Evolutionary conservation across 1,140 invertebrate genomes (phyloP), one percentile per base, ranked within the genome.

Genomic region (Brachionus paranguensis): DNA sequence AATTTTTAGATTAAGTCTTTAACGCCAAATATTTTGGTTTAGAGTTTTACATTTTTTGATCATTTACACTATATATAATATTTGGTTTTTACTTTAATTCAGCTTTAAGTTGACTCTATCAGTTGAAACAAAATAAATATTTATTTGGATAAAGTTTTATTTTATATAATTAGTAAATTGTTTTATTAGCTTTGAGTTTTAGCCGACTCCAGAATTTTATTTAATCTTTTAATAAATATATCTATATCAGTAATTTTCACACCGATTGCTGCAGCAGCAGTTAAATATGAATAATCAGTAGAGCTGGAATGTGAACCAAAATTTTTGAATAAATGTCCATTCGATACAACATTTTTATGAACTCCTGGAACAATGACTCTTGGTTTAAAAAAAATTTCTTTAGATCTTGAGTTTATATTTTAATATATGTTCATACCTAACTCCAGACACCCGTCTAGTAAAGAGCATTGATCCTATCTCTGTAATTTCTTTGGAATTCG

Each of bases 391-490:
- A 33, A 50, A 47, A 24, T 8, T 10, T 60, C 29, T 55, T 20
- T 53, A 53, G 17, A 14, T 53, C 12, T 24, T n/a, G 2, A 55
- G 24, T 27, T 27, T 45, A 74, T 10, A 17, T 27, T 47, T 8
- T 74, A 74, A 45, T 20, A 11, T 79, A 1, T 6, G 11, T 17
- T 41, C 11, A 41, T 86, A 90, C 88, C 93, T 90, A 43, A 93
- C 91, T 70, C 93, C 93, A 68, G 93, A 93, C 60, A 94, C 92
- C 87, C 91, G 92, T 85, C 93, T 90, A 47, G 92, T 90, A 87
- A 93, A 94, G 45, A 94, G 88, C 91, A 93, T 93, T 1, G 93
- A 93, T 1, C 93, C 93, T 60, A 94, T 88, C 88, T 92, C 87
- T 64, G 91, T 92, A 1, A 85, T 72, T 43, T 84, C 76, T 17